A percentile compares a stretch with the other conserved stretches of the same genome.
Evolutionary conservation across 1,140 invertebrate species (phyloP).

Genomic region (Pectinophora gossypiella): DNA sequence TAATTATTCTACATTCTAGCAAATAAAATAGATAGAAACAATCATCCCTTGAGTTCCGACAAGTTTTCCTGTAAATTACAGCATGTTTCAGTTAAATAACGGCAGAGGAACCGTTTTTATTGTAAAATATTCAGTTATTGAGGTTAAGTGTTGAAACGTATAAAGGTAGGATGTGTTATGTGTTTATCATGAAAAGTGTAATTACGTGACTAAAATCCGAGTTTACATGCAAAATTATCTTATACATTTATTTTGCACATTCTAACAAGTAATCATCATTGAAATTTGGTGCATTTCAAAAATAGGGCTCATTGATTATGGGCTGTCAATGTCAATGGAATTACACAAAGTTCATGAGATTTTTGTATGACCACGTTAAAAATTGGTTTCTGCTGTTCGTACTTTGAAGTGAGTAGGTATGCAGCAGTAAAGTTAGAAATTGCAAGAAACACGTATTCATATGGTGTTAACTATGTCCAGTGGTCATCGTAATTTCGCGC

Average conservation of each 20-base stretch:
- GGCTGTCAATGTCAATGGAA: constrained; percentile 30
- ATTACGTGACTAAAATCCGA: background rate
- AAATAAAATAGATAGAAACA: background rate
- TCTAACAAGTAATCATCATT: constrained; percentile 5
- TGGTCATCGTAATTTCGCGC: constrained; percentile 64
- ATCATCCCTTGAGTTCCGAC: background rate
- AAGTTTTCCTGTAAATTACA: background rate
- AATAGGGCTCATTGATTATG: constrained; percentile 32
- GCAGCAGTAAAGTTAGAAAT: background rate
- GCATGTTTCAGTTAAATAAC: background rate
- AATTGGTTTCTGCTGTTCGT: background rate
- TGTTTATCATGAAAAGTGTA: constrained; percentile 6
- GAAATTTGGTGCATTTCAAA: constrained; percentile 14
- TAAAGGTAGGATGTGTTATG: constrained; percentile 23
- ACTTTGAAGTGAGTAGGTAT: no score
- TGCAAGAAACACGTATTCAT: background rate
- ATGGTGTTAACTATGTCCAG: constrained; percentile 3
- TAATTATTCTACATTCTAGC: constrained; percentile 19
- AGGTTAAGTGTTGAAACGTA: constrained; percentile 66
- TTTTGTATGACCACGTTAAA: background rate
- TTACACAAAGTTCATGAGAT: background rate
- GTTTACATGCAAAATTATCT: background rate
- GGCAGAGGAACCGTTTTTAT: constrained; percentile 22
- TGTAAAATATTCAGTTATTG: constrained; percentile 50
- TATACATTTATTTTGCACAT: background rate